Conservation (phyloP, 2,888 invertebrate genomes). For the Endotricha flammealis region DNA sequence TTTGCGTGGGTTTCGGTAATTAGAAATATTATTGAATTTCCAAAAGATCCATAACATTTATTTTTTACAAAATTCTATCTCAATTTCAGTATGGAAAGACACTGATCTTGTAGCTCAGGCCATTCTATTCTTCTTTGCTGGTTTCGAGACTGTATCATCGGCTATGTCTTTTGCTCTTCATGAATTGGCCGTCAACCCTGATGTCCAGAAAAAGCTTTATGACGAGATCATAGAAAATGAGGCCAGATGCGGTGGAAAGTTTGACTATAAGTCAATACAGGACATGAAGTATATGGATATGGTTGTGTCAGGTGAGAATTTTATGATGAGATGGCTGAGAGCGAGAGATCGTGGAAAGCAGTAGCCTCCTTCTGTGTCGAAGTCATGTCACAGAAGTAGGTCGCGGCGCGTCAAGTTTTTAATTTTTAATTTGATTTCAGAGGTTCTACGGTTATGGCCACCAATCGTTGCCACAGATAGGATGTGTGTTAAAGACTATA, state of each 20-base stretch:
- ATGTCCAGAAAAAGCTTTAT: slow-evolving; percentile 41
- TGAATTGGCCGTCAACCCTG: slow-evolving; percentile 45
- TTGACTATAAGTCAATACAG: slow-evolving; percentile 57
- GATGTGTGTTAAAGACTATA: slow-evolving; percentile 62
- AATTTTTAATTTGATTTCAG: slow-evolving; percentile 22
- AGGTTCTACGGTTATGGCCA: slow-evolving; percentile 56
- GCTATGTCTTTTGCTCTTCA: slow-evolving; percentile 38
- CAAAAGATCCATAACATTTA: too few relatives aligned
- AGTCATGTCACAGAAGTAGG: too few relatives aligned
- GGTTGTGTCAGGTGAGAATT: slow-evolving; percentile 53
- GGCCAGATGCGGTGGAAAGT: slow-evolving; percentile 44
- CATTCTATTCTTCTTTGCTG: slow-evolving; percentile 44
- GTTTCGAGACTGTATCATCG: slow-evolving; percentile 44
- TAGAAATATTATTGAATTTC: too few relatives aligned
- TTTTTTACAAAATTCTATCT: neutral
- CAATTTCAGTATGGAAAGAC: slow-evolving; percentile 31
- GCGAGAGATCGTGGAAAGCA: too few relatives aligned
- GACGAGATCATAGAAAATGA: slow-evolving; percentile 43
- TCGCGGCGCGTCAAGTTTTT: too few relatives aligned
- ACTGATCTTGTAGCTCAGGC: slow-evolving; percentile 44
- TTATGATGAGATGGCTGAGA: too few relatives aligned
- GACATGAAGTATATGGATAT: slow-evolving; percentile 62
- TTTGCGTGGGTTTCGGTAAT: too few relatives aligned
- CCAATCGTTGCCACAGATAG: slow-evolving; percentile 52
- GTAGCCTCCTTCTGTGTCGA: too few relatives aligned